phyloP scores from a whole-genome alignment of 2,113 vertebrate species.

The Antigone vipio region DNA sequence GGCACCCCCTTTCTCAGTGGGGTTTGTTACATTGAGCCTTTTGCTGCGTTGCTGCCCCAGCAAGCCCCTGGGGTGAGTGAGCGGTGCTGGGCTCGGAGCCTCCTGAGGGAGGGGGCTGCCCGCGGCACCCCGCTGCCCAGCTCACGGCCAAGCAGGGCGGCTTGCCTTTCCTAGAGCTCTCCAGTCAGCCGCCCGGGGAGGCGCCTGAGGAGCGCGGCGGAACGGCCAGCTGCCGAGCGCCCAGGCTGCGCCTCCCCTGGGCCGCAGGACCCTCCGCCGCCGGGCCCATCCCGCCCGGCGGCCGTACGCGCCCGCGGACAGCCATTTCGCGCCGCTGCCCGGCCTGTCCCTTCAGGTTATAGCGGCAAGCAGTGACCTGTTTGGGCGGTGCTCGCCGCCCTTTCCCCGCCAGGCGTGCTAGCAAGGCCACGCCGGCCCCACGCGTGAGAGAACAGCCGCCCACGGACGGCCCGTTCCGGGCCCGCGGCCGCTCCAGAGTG shows the following conservation, averaged over 20 bases:
- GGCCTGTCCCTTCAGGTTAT: neutral
- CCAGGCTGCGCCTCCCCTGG: neutral
- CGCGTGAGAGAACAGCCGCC: neutral
- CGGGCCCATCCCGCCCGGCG: neutral
- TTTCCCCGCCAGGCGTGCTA: neutral
- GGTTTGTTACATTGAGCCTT: too few species aligned
- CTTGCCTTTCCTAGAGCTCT: accelerated
- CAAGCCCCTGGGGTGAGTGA: neutral
- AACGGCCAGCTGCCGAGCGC: too few species aligned
- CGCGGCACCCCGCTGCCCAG: neutral
- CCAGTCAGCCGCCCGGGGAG: too few species aligned
- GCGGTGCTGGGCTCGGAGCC: too few species aligned
- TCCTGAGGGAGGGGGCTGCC: neutral
- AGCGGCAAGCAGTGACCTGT: neutral
- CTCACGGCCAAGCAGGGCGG: too few species aligned
- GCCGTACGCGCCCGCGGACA: neutral
- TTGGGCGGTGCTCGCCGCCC: neutral
- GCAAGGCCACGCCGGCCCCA: neutral
- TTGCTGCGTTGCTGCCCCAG: accelerated
- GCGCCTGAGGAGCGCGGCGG: too few species aligned
- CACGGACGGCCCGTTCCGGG: too few species aligned
- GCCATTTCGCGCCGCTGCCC: neutral
- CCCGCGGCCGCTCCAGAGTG: neutral
- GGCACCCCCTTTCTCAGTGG: accelerated
- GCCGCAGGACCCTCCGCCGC: neutral